Evolutionary conservation across 2,888 invertebrate species (phyloP), one percentile per base, ranked within the genome.

Genomic region (Caenorhabditis sp.): DNA sequence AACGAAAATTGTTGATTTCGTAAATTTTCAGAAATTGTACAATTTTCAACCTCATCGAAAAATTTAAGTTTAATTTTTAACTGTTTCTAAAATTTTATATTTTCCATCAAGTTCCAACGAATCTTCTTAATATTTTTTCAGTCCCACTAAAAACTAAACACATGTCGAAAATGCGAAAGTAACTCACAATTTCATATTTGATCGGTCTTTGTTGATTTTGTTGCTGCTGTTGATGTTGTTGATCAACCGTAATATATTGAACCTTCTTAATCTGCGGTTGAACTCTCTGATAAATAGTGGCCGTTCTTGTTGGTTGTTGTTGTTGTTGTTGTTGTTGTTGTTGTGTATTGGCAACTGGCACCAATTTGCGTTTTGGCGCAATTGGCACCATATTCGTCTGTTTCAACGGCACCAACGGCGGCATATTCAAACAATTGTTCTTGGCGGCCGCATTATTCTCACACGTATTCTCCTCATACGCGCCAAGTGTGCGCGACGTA

Each of bases 181-280:
- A 43, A 67, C 71, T 64, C 43, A 72, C 72, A 59, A 73, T 63
- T 62, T 73, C 73, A 66, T 69, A 73, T 53, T 73, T 73, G 20
- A 73, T 63, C 8, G 72, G 65, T 23, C 68, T 53, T 17, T 43
- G 43, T 17, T 43, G 43, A 10, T 3, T 43, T 17, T 43, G 43
- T 17, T 43, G 12, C 17, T 43, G 43, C 3, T 43, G 12, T 17
- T 43, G 43, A 12, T 43, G 17, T 14, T 17, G 14, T 14, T 43
- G 43, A 1, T 72, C 68, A 49, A 65, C 54, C 23, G 72, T 23
- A 25, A 68, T 50, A 50, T 68, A 72, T 21, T 70, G 70, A n/a
- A 71, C 54, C 26, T 67, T 71, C n/a, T 67, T 65, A n/a, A 23
- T 66, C 38, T 27, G 56, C 43, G 26, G 61, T 17, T 58, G 65